Conservation (phyloP, 2,797 vertebrate genomes). For the Falco naumanni region DNA sequence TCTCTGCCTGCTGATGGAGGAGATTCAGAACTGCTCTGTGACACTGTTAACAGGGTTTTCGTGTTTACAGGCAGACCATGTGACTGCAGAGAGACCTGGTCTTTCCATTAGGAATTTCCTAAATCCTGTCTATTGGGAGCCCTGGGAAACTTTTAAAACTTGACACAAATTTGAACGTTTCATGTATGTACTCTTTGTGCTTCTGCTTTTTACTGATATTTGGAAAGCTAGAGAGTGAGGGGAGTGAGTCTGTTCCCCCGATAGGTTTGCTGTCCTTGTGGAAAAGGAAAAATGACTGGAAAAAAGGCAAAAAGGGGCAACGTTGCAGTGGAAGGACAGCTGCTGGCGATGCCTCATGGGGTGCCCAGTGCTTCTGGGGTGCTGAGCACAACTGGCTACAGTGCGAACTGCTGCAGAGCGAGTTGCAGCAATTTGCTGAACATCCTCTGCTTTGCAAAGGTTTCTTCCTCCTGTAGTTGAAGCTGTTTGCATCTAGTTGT, state of each 20-base stretch:
- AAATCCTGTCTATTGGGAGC: neutral
- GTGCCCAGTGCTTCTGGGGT: neutral
- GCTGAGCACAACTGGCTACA: fast-evolving
- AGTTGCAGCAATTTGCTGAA: no score
- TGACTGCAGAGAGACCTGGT: neutral
- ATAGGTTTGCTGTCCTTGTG: neutral
- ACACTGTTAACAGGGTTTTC: neutral
- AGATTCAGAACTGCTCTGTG: neutral
- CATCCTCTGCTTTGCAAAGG: neutral
- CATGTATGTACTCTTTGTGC: neutral
- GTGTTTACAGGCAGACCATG: neutral
- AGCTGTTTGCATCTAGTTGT: neutral
- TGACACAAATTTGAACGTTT: neutral
- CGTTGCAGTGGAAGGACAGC: neutral
- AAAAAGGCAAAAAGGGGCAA: neutral
- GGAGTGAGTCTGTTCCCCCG: neutral
- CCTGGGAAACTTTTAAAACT: neutral
- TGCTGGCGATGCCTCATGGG: neutral
- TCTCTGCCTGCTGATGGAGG: neutral
- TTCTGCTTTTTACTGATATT: neutral
- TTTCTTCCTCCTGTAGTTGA: neutral
- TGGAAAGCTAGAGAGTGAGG: neutral
- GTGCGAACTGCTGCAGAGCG: neutral
- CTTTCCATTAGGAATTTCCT: neutral
- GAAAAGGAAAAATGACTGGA: neutral